Percentiles rank a stretch among this genome's conserved stretches.
Conservation (phyloP, 2,797 vertebrate species). For the Paramormyrops hopkinsi region DNA sequence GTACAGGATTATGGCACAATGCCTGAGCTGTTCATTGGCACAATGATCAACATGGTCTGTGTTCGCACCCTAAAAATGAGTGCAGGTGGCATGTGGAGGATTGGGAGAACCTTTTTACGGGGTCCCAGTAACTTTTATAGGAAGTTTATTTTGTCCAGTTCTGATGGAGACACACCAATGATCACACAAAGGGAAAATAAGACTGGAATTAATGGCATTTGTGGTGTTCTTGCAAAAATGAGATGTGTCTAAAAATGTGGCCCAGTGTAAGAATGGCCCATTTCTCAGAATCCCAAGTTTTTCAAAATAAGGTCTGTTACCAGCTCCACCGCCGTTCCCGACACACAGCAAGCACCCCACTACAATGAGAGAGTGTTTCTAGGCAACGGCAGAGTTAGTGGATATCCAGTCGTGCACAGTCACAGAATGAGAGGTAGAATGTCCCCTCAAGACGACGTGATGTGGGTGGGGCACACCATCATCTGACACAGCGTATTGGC, state of each 20-base stretch:
- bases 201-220: background rate
- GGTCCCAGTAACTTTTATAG: background rate
- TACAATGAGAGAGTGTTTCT: background rate
- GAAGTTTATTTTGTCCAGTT: background rate
- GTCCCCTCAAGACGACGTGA: background rate
- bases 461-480: background rate
- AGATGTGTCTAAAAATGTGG: background rate
- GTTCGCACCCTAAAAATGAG: background rate
- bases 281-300: background rate
- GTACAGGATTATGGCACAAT: background rate
- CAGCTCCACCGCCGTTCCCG: background rate
- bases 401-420: background rate
- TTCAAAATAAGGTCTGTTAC: background rate
- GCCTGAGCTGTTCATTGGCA: background rate
- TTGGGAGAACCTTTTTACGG: background rate
- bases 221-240: background rate
- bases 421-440: background rate
- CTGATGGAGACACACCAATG: background rate
- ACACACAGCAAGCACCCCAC: no score
- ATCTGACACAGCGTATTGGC: background rate
- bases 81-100: background rate
- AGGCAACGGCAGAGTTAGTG: constrained; percentile 4
- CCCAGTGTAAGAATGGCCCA: background rate
- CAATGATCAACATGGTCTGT: background rate
- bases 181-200: background rate